Evolutionary conservation across 2,113 vertebrate genomes (phyloP).

Genomic region (Eonycteris spelaea): DNA sequence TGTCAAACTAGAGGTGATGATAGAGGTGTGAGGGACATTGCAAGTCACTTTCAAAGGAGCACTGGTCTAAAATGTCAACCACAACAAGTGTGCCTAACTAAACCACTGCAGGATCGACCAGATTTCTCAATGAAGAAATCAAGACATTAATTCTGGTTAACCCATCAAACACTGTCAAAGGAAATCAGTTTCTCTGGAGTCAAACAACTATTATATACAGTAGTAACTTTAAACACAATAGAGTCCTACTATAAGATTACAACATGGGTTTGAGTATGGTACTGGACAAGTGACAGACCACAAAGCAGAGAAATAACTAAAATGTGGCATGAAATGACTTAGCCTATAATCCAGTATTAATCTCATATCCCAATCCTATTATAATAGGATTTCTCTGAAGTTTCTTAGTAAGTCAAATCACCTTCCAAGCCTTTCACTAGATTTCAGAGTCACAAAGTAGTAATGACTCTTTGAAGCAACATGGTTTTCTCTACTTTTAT

Average conservation of each 20-base stretch:
- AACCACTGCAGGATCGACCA: neutral
- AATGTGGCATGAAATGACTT: slow-evolving; percentile 1
- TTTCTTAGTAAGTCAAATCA: slow-evolving; percentile 33
- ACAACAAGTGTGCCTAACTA: rapidly evolving
- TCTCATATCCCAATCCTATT: neutral
- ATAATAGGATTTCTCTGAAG: slow-evolving; percentile 48
- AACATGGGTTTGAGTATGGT: neutral
- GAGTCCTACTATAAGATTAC: neutral
- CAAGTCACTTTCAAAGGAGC: neutral
- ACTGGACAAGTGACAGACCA: neutral
- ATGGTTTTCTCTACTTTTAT: neutral
- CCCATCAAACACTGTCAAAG: neutral
- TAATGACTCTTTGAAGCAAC: neutral
- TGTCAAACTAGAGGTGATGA: neutral
- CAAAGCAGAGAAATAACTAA: slow-evolving; percentile 24
- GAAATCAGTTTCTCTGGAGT: neutral
- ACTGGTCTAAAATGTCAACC: neutral
- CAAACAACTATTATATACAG: neutral
- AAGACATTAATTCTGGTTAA: neutral
- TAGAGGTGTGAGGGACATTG: rapidly evolving
- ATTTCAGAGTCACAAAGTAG: neutral
- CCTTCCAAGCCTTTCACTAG: neutral
- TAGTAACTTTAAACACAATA: neutral
- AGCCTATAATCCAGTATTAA: slow-evolving; percentile 45
- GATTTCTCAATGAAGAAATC: neutral